Conservation (phyloP, 2,888 invertebrate species). For the Lacanobia oleracea region DNA sequence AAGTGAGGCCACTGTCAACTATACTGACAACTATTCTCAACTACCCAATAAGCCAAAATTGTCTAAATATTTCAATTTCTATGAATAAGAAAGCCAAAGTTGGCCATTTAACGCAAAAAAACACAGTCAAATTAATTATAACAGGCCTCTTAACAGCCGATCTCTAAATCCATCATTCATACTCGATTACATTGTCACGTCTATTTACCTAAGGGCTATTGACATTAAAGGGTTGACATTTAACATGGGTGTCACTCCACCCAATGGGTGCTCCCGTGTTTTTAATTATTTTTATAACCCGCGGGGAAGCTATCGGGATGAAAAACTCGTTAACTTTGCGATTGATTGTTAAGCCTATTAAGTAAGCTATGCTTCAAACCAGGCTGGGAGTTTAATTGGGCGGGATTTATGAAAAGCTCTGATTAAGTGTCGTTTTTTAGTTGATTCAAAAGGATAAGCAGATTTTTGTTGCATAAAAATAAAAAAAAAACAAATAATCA, state of each 20-base stretch:
- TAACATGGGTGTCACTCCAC: conserved; percentile 58
- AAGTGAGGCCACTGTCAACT: too few relatives aligned
- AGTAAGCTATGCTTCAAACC: conserved; percentile 28
- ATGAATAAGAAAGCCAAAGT: too few relatives aligned
- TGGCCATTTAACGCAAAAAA: too few relatives aligned
- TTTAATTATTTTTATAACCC: conserved; percentile 65
- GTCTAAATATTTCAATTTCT: too few relatives aligned
- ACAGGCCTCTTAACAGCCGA: too few relatives aligned
- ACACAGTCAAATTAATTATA: too few relatives aligned
- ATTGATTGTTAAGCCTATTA: conserved; percentile 56
- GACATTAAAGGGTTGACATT: conserved; percentile 61
- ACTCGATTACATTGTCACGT: conserved; percentile 69
- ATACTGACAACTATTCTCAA: too few relatives aligned
- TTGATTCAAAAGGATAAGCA: neutral
- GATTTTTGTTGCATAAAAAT: too few relatives aligned
- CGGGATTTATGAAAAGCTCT: neutral
- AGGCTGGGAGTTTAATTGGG: neutral
- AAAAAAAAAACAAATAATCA: too few relatives aligned
- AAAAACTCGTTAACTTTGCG: conserved; percentile 57
- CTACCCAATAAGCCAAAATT: too few relatives aligned
- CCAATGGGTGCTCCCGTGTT: conserved; percentile 50
- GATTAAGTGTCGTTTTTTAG: neutral
- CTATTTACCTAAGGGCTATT: conserved; percentile 58
- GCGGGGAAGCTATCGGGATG: conserved; percentile 38
- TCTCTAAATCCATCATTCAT: conserved; percentile 49